Conservation (phyloP, 2,797 vertebrate species). For the Dendrocincla fuliginosa region DNA sequence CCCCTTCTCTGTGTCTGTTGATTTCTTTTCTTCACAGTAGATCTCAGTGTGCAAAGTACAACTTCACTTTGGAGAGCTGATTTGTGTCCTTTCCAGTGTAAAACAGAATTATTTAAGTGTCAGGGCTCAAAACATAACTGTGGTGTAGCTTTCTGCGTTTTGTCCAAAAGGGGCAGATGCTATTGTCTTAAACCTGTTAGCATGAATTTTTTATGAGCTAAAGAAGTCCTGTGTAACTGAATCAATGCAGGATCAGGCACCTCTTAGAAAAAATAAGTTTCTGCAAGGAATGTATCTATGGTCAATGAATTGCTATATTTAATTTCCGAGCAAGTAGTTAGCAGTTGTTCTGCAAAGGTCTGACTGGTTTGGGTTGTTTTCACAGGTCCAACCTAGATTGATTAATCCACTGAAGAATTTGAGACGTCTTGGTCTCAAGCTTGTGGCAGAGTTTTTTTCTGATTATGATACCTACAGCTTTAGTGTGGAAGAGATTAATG, state of each 20-base stretch:
- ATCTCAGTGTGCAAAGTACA: background rate
- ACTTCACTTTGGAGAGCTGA: background rate
- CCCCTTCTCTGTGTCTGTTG: background rate
- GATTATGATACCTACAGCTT: constrained; percentile 88
- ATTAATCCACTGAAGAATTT: constrained; percentile 93
- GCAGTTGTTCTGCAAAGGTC: background rate
- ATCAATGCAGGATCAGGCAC: background rate
- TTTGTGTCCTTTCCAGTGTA: background rate
- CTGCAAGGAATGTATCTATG: background rate
- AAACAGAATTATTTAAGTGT: background rate
- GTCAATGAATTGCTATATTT: background rate
- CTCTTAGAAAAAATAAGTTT: background rate
- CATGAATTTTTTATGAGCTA: background rate
- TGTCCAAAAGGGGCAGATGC: background rate
- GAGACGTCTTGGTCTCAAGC: constrained; percentile 88
- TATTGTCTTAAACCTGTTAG: background rate
- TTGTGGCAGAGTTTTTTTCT: constrained; percentile 89
- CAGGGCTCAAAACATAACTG: background rate
- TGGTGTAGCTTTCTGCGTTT: background rate
- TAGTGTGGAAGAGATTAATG: constrained; percentile 88
- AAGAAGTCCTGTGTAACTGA: background rate
- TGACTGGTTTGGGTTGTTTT: background rate
- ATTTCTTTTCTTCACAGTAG: background rate
- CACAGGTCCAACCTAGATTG: constrained; percentile 86
- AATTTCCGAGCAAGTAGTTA: background rate